Conservation (phyloP, 2,113 vertebrate genomes). For the Columba livia region DNA sequence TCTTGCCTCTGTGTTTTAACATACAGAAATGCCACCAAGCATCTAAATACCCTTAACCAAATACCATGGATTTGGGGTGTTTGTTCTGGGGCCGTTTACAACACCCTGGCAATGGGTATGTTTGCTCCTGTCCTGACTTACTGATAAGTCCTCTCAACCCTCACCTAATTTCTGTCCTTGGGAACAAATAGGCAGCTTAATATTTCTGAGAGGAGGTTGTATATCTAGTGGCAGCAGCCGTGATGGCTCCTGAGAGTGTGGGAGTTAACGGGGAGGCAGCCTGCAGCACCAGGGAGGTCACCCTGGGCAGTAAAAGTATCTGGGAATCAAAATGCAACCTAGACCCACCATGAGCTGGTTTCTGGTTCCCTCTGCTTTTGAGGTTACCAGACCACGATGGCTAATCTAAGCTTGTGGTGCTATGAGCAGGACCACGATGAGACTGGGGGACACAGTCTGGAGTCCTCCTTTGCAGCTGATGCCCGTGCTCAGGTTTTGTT, state of each 20-base stretch:
- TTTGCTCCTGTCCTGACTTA: background rate
- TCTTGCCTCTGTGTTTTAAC: background rate
- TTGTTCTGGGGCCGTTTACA: background rate
- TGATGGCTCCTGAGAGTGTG: rapidly evolving
- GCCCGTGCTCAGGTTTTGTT: background rate
- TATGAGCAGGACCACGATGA: background rate
- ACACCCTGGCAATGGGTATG: background rate
- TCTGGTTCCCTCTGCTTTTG: background rate
- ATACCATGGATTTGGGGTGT: background rate
- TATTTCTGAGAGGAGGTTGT: background rate
- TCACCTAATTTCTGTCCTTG: constrained; percentile 25
- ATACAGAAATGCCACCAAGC: background rate
- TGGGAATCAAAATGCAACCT: background rate
- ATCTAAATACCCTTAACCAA: background rate
- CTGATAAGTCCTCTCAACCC: constrained; percentile 18
- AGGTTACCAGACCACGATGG: background rate
- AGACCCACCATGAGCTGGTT: background rate
- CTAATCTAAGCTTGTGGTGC: background rate
- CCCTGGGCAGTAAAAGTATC: background rate
- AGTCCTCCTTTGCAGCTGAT: background rate
- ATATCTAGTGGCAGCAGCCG: background rate
- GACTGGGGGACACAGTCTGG: too few relatives aligned
- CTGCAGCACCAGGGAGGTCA: background rate
- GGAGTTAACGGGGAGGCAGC: rapidly evolving
- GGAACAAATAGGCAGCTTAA: background rate